These are phyloP conservation scores for Lepidocolaptes lacrymiger DNA, from an alignment of 2,797 vertebrate genomes.

Conservation along the genomic window DNA sequence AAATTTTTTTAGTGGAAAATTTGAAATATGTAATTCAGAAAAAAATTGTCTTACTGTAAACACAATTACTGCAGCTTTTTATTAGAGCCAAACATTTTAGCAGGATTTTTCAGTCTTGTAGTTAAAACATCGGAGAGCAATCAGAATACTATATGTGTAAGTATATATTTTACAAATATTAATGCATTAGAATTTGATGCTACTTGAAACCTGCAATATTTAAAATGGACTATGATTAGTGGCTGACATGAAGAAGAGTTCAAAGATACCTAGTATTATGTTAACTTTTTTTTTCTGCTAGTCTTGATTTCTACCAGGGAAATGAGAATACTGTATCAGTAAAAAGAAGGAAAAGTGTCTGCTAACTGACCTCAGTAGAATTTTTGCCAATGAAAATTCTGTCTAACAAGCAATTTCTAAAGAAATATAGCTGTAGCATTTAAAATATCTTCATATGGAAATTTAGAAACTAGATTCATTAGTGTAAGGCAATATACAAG, in stretches of 20 bases:
- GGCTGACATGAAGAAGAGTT: not conserved
- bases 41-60: not conserved
- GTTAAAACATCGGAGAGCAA: not conserved
- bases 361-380: not conserved
- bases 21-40: not conserved
- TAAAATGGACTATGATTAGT: not conserved
- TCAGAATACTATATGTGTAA: not conserved
- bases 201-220: not conserved
- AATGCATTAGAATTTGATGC: not conserved
- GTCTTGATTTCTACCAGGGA: not conserved
- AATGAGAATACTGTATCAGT: rapidly evolving
- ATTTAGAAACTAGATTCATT: not conserved
- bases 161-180: not conserved
- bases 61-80: not conserved
- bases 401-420: not conserved
- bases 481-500: not conserved
- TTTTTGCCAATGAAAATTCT: not conserved
- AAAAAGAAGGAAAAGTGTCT: not conserved
- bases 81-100: not conserved
- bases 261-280: not conserved
- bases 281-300: not conserved
- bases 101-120: not conserved
- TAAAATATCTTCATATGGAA: not conserved
- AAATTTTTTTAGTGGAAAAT: not conserved
- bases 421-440: not conserved